Evolutionary conservation across 2,113 vertebrate species (phyloP), one percentile per base, ranked within the genome.

Genomic region (Esox niger): DNA sequence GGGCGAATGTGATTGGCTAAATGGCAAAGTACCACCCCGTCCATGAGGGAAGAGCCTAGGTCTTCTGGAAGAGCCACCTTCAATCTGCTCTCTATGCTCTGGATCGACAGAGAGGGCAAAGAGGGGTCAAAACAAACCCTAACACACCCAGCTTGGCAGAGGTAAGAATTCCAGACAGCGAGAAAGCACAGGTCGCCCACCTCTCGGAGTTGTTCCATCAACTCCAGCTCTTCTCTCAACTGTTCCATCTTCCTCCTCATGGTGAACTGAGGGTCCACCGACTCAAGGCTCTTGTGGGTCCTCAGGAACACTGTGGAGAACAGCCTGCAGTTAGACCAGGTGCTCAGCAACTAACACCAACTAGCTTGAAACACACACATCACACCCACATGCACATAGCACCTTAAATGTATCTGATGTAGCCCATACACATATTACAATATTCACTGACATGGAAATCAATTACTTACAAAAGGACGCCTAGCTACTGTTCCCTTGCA

Each of bases 161-260:
- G 20, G 10, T 17, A 15, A 55, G 20, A 27, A 17, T 38, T 10
- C 38, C 17, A 63, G 20, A 38, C 30, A 26, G 20, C 27, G 54
- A 68, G 6, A 25, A 9, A 61, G 25, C 6, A 1, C 10, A 4
- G 17, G 38, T 3, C 21, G 58, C 86, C 79, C 68, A 90, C 89
- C 0, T 90, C 87, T 86, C 87, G 64, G 29, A 91, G 88, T n/a
- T 84, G 85, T 27, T 91, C 91, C 76, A 79, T 85, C 5, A 90
- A 86, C 77, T 90, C 89, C 85, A 92, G 84, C 27, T 98, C 96
- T 89, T 98, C 96, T 10, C 94, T 87, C 7, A 98, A 89, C 86
- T 98, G 96, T 63, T 98, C 96, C 96, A 98, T 98, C 85, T 95
- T 98, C 62, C 96, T 91, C 64, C 94, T 92, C 77, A 97, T 95